Percentiles rank a stretch among this genome's conserved stretches.
Conservation (phyloP, 2,797 vertebrate genomes). For the Bovichtus diacanthus region DNA sequence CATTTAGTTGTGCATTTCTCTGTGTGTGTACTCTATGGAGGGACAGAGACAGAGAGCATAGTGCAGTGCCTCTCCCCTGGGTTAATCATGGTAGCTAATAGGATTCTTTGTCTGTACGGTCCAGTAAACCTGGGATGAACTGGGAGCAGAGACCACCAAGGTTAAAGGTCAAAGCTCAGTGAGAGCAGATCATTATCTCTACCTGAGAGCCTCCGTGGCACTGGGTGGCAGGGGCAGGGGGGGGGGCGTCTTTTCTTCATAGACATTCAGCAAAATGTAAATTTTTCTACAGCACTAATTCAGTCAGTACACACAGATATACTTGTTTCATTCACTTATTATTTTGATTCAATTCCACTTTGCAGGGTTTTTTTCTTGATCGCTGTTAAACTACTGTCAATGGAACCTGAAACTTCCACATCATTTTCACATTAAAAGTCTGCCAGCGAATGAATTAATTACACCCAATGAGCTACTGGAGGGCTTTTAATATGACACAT, state of each 20-base stretch:
- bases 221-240: not conserved
- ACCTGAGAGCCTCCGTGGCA: conserved; percentile 41
- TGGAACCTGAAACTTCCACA: not conserved
- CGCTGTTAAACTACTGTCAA: not conserved
- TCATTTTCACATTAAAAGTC: conserved; percentile 11
- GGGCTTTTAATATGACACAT: conserved; percentile 15
- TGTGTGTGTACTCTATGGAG: not conserved
- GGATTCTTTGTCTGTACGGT: conserved; percentile 57
- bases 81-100: conserved; percentile 47
- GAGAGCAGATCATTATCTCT: conserved; percentile 70
- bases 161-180: conserved; percentile 59
- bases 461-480: not conserved
- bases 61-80: conserved; percentile 3
- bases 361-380: not conserved
- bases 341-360: not conserved
- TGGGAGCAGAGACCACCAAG: conserved; percentile 51
- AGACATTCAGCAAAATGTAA: not conserved
- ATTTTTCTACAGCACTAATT: not conserved
- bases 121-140: conserved; percentile 59
- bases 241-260: not conserved
- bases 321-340: not conserved
- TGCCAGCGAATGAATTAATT: not conserved
- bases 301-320: not conserved
- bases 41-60: not conserved
- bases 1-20: not conserved